These are phyloP conservation scores for Dascillus cervinus DNA, from an alignment of 2,888 invertebrate genomes.

Conservation along the genomic window DNA sequence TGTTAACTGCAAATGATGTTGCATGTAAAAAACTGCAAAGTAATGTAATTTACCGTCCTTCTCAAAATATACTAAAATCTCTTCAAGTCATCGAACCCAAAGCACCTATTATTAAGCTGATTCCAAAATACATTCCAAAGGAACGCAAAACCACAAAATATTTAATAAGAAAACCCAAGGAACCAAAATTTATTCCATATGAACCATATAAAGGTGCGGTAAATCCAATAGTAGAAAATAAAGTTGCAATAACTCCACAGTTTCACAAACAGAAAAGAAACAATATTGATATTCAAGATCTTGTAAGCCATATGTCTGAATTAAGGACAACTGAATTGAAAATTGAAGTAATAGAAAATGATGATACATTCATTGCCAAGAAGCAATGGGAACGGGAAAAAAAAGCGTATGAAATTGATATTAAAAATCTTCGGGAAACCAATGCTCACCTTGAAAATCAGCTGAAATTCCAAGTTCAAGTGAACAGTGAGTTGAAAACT, in stretches of 20 bases:
- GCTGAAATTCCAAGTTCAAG: conserved; percentile 79
- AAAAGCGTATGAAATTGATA: conserved; percentile 50
- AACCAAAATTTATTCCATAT: conserved; percentile 80
- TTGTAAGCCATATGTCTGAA: conserved; percentile 64
- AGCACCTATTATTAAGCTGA: conserved; percentile 51
- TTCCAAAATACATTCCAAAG: conserved; percentile 54
- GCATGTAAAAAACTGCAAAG: too few species aligned
- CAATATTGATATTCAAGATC: conserved; percentile 47
- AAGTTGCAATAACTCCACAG: conserved; percentile 32
- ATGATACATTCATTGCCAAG: conserved; percentile 34
- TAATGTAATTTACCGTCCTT: conserved; percentile 14
- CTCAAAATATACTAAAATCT: conserved; percentile 30
- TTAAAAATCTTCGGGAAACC: conserved; percentile 57
- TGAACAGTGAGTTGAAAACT: conserved; percentile 87
- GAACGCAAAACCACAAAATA: conserved; percentile 49
- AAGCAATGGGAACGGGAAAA: conserved; percentile 45
- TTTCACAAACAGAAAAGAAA: conserved; percentile 30
- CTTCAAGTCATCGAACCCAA: conserved; percentile 40
- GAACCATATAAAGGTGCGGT: conserved; percentile 84
- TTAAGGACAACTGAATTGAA: conserved; percentile 56
- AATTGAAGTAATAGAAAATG: conserved; percentile 38
- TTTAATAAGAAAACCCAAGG: conserved; percentile 49
- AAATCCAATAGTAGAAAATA: conserved; percentile 61
- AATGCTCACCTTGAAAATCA: conserved; percentile 70
- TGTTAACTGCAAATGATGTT: conserved; percentile 12